phyloP scores from a whole-genome alignment of 2,113 vertebrate genomes.

The Balaeniceps rex region DNA sequence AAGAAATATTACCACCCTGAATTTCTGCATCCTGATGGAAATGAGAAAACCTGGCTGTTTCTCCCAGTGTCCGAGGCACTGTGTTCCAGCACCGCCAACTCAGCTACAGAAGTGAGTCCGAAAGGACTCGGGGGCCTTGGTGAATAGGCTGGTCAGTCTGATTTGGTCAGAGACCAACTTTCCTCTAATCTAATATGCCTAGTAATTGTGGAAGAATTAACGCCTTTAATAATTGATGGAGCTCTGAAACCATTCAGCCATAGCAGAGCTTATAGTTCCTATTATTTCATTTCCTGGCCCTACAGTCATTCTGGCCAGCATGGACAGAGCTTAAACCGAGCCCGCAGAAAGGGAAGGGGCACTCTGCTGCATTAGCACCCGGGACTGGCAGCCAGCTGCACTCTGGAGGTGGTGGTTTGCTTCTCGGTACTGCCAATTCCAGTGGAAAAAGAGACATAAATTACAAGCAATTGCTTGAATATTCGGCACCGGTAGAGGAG shows the following conservation, averaged over 20 bases:
- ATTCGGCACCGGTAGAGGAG: not conserved
- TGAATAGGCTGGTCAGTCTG: not conserved
- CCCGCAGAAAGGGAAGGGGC: not conserved
- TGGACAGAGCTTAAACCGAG: not conserved
- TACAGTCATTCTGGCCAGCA: not conserved
- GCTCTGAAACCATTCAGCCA: slow-evolving; percentile 19
- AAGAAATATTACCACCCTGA: not conserved
- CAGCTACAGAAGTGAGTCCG: not conserved
- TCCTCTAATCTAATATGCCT: not conserved
- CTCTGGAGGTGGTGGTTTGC: not conserved
- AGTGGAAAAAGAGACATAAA: not conserved
- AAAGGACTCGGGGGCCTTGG: not conserved
- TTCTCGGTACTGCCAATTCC: not conserved
- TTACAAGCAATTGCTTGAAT: not conserved
- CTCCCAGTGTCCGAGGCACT: not conserved
- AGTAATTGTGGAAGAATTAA: slow-evolving; percentile 35
- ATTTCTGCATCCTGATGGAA: not conserved
- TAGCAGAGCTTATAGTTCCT: slow-evolving; percentile 3
- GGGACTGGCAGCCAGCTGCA: not conserved
- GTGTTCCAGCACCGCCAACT: not conserved
- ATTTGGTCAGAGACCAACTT: not conserved
- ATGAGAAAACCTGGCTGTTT: not conserved
- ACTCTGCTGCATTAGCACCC: not conserved
- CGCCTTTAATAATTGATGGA: slow-evolving; percentile 32
- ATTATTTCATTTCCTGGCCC: slow-evolving; percentile 26